Conservation (phyloP, 2,797 vertebrate species). For the Channallabes apus region DNA sequence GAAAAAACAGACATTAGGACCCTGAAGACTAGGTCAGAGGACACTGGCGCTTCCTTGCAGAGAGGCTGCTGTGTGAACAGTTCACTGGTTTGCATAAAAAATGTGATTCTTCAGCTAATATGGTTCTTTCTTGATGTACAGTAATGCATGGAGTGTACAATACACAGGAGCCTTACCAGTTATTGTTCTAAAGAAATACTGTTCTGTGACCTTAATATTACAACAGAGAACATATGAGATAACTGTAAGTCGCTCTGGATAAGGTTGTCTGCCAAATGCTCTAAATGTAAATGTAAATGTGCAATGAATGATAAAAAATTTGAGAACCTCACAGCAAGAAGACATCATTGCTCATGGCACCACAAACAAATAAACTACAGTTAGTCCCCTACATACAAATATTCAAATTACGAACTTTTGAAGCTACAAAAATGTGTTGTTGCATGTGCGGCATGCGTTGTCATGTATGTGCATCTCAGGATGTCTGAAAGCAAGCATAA, state of each 20-base stretch:
- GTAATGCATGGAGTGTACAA: background rate
- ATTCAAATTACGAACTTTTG: no score
- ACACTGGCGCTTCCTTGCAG: background rate
- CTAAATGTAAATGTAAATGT: no score
- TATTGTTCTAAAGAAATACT: background rate
- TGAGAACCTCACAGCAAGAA: background rate
- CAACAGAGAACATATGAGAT: no score
- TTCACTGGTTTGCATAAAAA: background rate
- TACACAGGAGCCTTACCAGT: background rate
- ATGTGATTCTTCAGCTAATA: background rate
- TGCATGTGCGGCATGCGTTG: no score
- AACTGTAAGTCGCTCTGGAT: no score
- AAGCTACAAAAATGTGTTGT: no score
- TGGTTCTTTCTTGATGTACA: background rate
- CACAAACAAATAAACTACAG: background rate
- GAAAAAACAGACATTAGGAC: background rate
- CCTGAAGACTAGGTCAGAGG: constrained; percentile 12
- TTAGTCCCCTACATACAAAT: no score
- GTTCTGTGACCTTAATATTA: background rate
- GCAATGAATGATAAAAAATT: background rate
- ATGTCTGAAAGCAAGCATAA: no score
- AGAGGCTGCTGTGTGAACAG: background rate
- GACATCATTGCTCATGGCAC: background rate
- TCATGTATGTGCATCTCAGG: no score
- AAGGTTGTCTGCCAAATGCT: no score